Evolutionary conservation across 2,888 invertebrate genomes (phyloP).

Genomic region (Dynastes tityus): DNA sequence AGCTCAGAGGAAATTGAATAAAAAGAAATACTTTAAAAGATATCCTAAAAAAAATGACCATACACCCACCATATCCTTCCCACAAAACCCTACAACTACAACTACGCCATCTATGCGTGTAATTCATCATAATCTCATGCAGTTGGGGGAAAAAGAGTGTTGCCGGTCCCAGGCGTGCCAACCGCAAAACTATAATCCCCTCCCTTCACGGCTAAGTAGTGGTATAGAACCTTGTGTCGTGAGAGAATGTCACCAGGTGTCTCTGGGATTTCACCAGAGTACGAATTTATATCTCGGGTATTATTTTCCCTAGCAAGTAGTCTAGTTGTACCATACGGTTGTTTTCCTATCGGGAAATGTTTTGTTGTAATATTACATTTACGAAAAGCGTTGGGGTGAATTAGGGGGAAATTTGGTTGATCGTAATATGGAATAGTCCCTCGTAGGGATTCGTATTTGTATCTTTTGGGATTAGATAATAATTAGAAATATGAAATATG

Average conservation of each 20-base stretch:
- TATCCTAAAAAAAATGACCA: too few relatives aligned
- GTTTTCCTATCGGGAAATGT: too few relatives aligned
- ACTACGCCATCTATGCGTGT: not conserved
- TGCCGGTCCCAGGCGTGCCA: slow-evolving; percentile 18
- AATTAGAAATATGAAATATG: slow-evolving; percentile 12
- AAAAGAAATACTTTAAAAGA: too few relatives aligned
- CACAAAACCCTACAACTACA: not conserved
- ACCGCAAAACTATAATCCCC: slow-evolving; percentile 28
- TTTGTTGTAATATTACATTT: too few relatives aligned
- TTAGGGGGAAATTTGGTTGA: too few relatives aligned
- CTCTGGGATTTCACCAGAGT: not conserved
- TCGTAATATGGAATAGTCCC: too few relatives aligned
- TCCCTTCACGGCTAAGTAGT: too few relatives aligned
- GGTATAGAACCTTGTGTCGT: not conserved
- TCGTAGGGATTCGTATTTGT: too few relatives aligned
- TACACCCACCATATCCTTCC: not conserved
- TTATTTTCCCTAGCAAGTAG: not conserved
- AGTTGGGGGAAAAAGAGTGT: too few relatives aligned
- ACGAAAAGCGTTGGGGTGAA: too few relatives aligned
- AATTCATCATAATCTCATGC: slow-evolving; percentile 20
- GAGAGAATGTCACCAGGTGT: slow-evolving; percentile 19
- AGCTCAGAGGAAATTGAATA: too few relatives aligned
- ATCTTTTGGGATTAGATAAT: not conserved
- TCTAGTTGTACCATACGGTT: too few relatives aligned
- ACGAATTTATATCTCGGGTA: not conserved